phyloP scores from a whole-genome alignment of 2,113 vertebrate genomes.

The Macquaria australasica region DNA sequence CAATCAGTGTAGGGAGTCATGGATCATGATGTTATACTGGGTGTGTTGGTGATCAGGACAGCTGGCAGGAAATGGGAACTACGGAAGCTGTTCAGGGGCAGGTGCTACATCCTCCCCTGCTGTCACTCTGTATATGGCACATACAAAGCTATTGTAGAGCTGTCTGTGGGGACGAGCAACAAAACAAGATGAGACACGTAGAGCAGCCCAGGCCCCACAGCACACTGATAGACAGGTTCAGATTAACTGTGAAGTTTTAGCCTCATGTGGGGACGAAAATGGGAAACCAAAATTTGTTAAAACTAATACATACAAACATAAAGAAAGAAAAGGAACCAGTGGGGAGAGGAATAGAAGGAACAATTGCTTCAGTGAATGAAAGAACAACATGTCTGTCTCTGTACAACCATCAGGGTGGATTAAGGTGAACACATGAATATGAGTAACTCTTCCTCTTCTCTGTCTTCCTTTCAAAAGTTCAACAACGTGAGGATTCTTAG shows the following conservation, averaged over 20 bases:
- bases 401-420: constrained; percentile 9
- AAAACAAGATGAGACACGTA: constrained; percentile 13
- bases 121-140: constrained; percentile 66
- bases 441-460: not conserved
- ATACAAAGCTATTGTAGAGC: constrained; percentile 35
- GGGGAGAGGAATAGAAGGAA: constrained; percentile 3
- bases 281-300: constrained; percentile 61
- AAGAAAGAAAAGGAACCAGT: constrained; percentile 6
- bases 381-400: constrained; percentile 11
- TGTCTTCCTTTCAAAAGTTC: constrained; percentile 34
- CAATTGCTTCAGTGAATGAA: not conserved
- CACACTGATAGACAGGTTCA: not conserved
- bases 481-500: constrained; percentile 34
- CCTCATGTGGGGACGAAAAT: not conserved
- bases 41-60: constrained; percentile 5
- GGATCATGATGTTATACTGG: constrained; percentile 5
- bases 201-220: constrained; percentile 2
- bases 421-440: constrained; percentile 21
- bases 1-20: not conserved
- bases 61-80: constrained; percentile 18
- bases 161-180: not conserved
- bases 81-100: constrained; percentile 13
- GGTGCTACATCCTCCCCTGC: constrained; percentile 41
- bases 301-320: constrained; percentile 55
- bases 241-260: not conserved